Base-by-base conservation (phyloP, 2,113 vertebrate species). In the Tetrao urogallus region DNA sequence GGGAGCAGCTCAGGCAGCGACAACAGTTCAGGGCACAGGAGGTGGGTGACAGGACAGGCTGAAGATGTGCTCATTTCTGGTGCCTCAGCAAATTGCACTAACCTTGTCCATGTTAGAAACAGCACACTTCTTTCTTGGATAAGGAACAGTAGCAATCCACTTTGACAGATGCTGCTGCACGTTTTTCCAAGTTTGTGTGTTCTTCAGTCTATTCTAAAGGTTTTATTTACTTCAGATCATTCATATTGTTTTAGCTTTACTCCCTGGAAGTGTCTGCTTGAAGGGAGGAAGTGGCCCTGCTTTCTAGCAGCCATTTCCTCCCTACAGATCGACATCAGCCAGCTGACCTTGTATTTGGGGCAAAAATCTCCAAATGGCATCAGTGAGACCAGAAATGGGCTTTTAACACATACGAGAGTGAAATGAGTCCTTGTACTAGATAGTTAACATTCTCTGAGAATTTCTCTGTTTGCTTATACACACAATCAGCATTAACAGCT, bases 1-100 rank as follows among this genome's bases (percentile, higher is more conserved):
- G 75, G 82, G 48, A 92, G 38, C 2, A 7, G 91, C 4, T 48
- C 83, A 94, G 89, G 93, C 91, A 85, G 88, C 0, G 24, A 76
- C 82, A 91, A 90, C 4, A 1, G 75, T 76, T 82, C 93, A 69
- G 40, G 90, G 82, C 90, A 88, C 9, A 60, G 57, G 30, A 92
- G 34, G 93, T n/a, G 34, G 79, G 48, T 40, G 73, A 96, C 91
- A 95, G 61, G 78, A 96, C 88, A 80, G 84, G 78, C 82, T 86
- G 76, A 38, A 18, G 45, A 18, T 90, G 87, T 85, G 85, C 94
- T 95, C 94, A 96, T 96, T 97, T 96, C 91, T 94, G 95, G 91
- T 94, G 73, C 64, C 82, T 93, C 92, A 84, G 69, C 63, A 30
- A 89, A 57, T 45, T 4, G 69, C 65, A 60, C 78, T 73, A 75